Percentiles rank a stretch among this genome's conserved stretches.
phyloP scores from a whole-genome alignment of 1,140 invertebrate genomes.

The Galleria mellonella region DNA sequence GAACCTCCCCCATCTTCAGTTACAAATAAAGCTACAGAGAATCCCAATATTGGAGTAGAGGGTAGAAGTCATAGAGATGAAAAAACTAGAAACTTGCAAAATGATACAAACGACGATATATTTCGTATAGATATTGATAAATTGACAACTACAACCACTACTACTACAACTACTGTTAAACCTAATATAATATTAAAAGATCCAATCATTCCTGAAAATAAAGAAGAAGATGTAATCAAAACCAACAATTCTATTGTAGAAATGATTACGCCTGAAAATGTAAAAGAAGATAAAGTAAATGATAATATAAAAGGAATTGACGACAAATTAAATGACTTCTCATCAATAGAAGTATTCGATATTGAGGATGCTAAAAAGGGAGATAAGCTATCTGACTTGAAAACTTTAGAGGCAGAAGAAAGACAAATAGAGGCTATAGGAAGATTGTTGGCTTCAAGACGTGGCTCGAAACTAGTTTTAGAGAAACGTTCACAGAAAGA shows the following conservation, averaged over 20 bases:
- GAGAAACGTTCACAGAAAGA: conserved; percentile 62
- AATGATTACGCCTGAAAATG: conserved; percentile 19
- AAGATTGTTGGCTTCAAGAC: conserved; percentile 52
- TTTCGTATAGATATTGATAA: conserved; percentile 12
- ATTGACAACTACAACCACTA: conserved; percentile 15
- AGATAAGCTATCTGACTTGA: conserved; percentile 50
- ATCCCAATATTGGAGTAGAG: conserved; percentile 15
- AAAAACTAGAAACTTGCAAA: conserved; percentile 24
- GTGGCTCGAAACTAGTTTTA: conserved; percentile 50
- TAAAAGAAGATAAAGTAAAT: conserved; percentile 21
- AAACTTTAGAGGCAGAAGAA: conserved; percentile 66
- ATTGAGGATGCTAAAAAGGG: conserved; percentile 56
- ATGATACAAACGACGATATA: conserved; percentile 27
- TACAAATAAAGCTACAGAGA: conserved; percentile 5
- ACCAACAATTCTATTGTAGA: conserved; percentile 22
- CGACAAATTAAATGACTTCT: conserved; percentile 63
- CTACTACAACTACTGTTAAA: conserved; percentile 19
- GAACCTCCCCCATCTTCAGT: conserved; percentile 1
- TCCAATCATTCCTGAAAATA: conserved; percentile 12
- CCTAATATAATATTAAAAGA: conserved; percentile 13
- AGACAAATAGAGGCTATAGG: conserved; percentile 71
- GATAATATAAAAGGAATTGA: conserved; percentile 57
- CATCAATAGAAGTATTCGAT: conserved; percentile 62
- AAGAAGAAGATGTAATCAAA: conserved; percentile 14
- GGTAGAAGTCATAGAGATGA: conserved; percentile 31